phyloP scores from a whole-genome alignment of 2,888 invertebrate species.

The Aspidiotus rigidus region DNA sequence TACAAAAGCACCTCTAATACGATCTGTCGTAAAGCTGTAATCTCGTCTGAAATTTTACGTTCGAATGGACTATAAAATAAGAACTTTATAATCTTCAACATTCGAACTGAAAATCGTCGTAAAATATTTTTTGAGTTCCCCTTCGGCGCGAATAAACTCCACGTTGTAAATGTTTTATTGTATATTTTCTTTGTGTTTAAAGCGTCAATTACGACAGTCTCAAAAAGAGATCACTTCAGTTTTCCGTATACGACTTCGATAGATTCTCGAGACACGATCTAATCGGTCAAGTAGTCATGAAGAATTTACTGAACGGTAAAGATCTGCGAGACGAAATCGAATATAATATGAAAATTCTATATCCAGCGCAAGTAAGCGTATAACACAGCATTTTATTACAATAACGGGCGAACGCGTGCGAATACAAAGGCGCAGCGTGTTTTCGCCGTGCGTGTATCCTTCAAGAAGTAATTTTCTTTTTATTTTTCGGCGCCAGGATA shows the following conservation, averaged over 20 bases:
- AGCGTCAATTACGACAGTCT: slow-evolving; percentile 69
- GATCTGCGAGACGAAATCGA: slow-evolving; percentile 72
- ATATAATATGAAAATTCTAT: slow-evolving; percentile 75
- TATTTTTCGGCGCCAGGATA: slow-evolving; percentile 52
- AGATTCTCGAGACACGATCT: slow-evolving; percentile 78
- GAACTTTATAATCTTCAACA: too few relatives aligned
- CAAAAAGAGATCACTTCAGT: slow-evolving; percentile 65
- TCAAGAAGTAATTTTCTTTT: not conserved
- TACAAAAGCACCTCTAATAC: too few relatives aligned
- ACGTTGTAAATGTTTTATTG: too few relatives aligned
- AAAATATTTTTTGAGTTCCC: too few relatives aligned
- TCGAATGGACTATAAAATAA: too few relatives aligned
- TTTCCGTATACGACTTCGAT: slow-evolving; percentile 82
- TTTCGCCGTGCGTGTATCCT: not conserved
- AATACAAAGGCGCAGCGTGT: not conserved
- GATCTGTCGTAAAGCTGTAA: too few relatives aligned
- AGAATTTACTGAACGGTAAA: slow-evolving; percentile 65
- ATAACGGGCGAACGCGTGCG: too few relatives aligned
- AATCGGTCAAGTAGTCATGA: slow-evolving; percentile 73
- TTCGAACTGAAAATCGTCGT: too few relatives aligned
- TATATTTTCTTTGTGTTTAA: slow-evolving; percentile 38
- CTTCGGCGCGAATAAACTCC: too few relatives aligned
- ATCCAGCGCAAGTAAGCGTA: slow-evolving; percentile 57
- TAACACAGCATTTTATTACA: not conserved
- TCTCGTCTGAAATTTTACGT: too few relatives aligned